Evolutionary conservation across 2,113 vertebrate genomes (phyloP), one percentile per base, ranked within the genome.

Genomic region (Callipepla squamata): DNA sequence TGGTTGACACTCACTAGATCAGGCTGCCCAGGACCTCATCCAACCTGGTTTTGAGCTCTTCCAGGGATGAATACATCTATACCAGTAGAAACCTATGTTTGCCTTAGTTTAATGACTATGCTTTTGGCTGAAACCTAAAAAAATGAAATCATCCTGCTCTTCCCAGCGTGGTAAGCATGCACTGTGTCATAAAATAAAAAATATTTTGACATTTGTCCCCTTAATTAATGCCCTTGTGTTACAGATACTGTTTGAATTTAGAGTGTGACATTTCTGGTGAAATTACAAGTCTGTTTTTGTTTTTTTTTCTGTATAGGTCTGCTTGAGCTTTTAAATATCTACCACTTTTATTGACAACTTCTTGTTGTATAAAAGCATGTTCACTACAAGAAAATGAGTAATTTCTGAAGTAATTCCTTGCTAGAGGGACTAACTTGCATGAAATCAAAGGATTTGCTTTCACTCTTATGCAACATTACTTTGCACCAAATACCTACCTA

Each of bases 391-490:
- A 61, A 91, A 89, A 77, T 0, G 3, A 23, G 11, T 18, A 14
- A 93, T 53, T 89, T 92, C 38, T 66, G 13, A 81, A 91, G 81
- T 11, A 77, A 72, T 8, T 48, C 2, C 61, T 87, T 45, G 38
- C 17, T 79, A 55, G 77, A 73, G 5, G 53, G 36, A 66, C 78
- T 53, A 8, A 75, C 55, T 78, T 90, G 36, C 53, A 86, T 44
- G 82, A 79, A 79, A 81, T 95, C 44, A 83, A 32, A 68, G 53
- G 47, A 88, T 80, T 80, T 80, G 12, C 87, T 94, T 84, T 89
- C 30, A 80, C 93, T 92, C 80, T 87, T 92, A 94, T 94, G 59
- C 48, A 44, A 48, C 92, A 53, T 23, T 69, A 81, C 14, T 87
- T 93, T 91, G 67, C 65, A 75, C 57, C 45, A 91, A 82, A 28